Conservation (phyloP, 2,888 invertebrate species). For the Drosophila mettleri region DNA sequence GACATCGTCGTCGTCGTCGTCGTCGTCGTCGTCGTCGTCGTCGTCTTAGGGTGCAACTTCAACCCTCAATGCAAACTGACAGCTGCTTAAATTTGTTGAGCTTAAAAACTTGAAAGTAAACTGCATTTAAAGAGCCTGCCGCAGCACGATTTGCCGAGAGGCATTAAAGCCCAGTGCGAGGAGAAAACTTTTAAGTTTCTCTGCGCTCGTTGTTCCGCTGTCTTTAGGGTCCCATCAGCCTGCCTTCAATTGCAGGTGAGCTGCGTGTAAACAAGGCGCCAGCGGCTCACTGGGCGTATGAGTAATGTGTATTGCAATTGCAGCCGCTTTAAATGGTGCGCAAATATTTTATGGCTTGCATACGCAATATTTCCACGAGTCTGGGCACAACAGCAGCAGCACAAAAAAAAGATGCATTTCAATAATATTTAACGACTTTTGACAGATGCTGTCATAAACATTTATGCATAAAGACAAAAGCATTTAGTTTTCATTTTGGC, state of each 20-base stretch:
- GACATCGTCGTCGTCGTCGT: conserved; percentile 1
- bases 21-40: conserved; percentile 6
- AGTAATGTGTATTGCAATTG: conserved; percentile 53
- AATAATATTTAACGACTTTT: conserved; percentile 62
- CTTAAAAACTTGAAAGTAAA: conserved; percentile 34
- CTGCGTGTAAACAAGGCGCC: neutral
- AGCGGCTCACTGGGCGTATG: conserved; percentile 33
- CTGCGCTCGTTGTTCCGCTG: conserved; percentile 1
- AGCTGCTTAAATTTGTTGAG: conserved; percentile 46
- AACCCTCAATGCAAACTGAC: conserved; percentile 32
- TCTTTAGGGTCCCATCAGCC: neutral
- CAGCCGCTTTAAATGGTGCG: conserved; percentile 61
- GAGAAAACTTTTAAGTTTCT: conserved; percentile 18
- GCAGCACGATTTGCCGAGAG: conserved; percentile 48
- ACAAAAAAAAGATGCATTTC: conserved; percentile 50
- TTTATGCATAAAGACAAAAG: conserved; percentile 41
- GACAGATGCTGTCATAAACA: conserved; percentile 41
- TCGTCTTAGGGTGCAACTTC: conserved; percentile 29
- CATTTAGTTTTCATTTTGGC: conserved; percentile 47
- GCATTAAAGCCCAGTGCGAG: conserved; percentile 42
- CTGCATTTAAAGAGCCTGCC: conserved; percentile 56
- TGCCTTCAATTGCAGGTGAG: conserved; percentile 2
- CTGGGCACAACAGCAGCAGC: conserved; percentile 10
- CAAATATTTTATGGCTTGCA: conserved; percentile 46
- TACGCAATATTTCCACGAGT: conserved; percentile 1